phyloP scores from a whole-genome alignment of 2,113 vertebrate species.

The Dolichotis patagonum region DNA sequence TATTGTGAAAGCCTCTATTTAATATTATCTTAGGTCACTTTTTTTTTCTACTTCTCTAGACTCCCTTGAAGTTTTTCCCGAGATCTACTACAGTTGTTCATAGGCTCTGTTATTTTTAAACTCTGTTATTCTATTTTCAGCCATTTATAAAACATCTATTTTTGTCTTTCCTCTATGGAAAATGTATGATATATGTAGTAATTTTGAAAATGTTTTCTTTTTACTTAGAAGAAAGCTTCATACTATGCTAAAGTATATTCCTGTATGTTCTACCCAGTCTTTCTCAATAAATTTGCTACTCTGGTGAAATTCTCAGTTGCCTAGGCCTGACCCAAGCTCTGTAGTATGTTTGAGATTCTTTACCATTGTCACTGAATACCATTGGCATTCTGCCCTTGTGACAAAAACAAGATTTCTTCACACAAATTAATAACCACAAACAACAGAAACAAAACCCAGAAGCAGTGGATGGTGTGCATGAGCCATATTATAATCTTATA shows the following conservation, averaged over 20 bases:
- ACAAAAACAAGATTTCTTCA: background rate
- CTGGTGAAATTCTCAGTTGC: background rate
- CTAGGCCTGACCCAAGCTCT: fast-evolving
- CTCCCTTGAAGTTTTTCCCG: background rate
- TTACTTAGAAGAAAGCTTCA: background rate
- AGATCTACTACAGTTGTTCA: background rate
- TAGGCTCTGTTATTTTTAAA: background rate
- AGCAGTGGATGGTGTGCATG: background rate
- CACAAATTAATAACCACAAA: background rate
- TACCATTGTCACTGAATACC: background rate
- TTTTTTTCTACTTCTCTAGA: background rate
- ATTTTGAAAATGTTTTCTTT: background rate
- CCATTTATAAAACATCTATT: background rate
- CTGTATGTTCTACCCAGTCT: fast-evolving
- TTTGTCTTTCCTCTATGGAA: background rate
- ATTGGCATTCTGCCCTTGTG: background rate
- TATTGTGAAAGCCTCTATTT: background rate
- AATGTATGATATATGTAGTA: background rate
- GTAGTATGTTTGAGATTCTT: too few relatives aligned
- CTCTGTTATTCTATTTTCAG: background rate
- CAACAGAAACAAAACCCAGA: background rate
- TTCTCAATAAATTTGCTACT: background rate
- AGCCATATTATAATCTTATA: background rate
- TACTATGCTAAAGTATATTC: background rate
- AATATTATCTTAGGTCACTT: background rate